A percentile compares a stretch with the other conserved stretches of the same genome.
These are phyloP conservation scores for Drosophila flavopinicola DNA, from an alignment of 2,888 invertebrate genomes.

Conservation along the genomic window DNA sequence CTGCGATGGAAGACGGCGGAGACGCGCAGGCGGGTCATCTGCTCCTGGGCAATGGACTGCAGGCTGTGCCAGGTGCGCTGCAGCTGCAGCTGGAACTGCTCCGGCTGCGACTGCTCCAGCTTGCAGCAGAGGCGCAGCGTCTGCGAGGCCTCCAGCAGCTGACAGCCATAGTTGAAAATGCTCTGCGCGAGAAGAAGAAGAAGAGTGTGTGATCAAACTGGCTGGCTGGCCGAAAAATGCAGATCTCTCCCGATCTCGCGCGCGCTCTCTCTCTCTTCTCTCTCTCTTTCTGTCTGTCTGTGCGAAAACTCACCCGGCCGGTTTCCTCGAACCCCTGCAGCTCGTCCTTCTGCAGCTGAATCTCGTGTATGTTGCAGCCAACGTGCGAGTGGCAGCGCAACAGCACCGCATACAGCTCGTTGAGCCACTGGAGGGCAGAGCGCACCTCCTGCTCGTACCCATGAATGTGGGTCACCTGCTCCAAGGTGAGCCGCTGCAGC, in stretches of 20 bases:
- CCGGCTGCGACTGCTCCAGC: slow-evolving; percentile 86
- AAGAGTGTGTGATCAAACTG: slow-evolving; percentile 8
- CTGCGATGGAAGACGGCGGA: slow-evolving; percentile 91
- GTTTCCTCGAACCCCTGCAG: slow-evolving; percentile 91
- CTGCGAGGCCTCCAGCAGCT: slow-evolving; percentile 90
- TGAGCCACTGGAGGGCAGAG: slow-evolving; percentile 91
- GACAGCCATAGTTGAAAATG: slow-evolving; percentile 92
- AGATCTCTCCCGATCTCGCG: slow-evolving; percentile 6
- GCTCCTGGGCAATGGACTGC: slow-evolving; percentile 89
- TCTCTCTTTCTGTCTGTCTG: no score
- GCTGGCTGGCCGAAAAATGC: slow-evolving; percentile 28
- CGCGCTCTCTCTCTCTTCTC: slow-evolving; percentile 5
- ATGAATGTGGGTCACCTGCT: slow-evolving; percentile 90
- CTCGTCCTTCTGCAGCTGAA: slow-evolving; percentile 90
- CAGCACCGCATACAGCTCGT: slow-evolving; percentile 90
- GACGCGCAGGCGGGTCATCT: slow-evolving; percentile 90
- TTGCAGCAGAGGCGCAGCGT: slow-evolving; percentile 90
- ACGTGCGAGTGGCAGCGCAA: slow-evolving; percentile 89
- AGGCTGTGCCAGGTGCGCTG: slow-evolving; percentile 89
- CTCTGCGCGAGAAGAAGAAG: slow-evolving; percentile 85
- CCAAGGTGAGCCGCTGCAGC: slow-evolving; percentile 90
- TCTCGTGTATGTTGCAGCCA: slow-evolving; percentile 90
- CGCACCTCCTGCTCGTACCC: slow-evolving; percentile 91
- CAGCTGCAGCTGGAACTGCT: slow-evolving; percentile 86
- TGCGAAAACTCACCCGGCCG: slow-evolving; percentile 87